Evolutionary conservation across 2,797 vertebrate species (phyloP).

Genomic region (Argentina silus): DNA sequence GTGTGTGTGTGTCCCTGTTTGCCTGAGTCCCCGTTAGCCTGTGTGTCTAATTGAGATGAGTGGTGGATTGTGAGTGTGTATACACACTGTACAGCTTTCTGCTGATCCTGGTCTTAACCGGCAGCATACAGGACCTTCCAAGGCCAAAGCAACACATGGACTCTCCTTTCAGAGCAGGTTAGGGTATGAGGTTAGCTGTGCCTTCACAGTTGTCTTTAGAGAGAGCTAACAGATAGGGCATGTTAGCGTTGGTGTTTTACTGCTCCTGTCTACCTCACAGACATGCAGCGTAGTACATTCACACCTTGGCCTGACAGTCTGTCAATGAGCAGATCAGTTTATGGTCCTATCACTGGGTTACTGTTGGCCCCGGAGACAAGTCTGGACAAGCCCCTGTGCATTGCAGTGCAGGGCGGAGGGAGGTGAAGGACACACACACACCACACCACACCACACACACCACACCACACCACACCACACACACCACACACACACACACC

Average conservation of each 20-base stretch:
- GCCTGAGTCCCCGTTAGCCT: not conserved
- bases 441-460: constrained; percentile 26
- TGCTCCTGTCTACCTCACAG: not conserved
- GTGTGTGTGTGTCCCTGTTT: constrained; percentile 17
- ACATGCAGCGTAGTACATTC: not conserved
- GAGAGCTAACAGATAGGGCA: not conserved
- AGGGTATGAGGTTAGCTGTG: no score
- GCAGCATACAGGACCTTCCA: no score
- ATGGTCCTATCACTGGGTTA: constrained; percentile 47
- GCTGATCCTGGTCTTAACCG: no score
- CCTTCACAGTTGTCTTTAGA: not conserved
- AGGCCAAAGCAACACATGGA: not conserved
- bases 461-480: constrained; percentile 11
- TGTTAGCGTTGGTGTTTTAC: not conserved
- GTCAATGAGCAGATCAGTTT: constrained; percentile 1
- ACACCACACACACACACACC: no score
- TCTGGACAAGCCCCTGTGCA: constrained; percentile 44
- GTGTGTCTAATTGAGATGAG: not conserved
- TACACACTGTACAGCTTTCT: not conserved
- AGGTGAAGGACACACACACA: constrained; percentile 30
- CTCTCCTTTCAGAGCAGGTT: not conserved
- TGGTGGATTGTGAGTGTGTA: not conserved
- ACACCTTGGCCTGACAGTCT: not conserved
- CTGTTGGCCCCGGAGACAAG: constrained; percentile 50
- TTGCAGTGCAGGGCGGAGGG: not conserved